Percentiles rank a stretch among this genome's conserved stretches.
These are phyloP conservation scores for Dione vanillae DNA, from an alignment of 2,888 invertebrate species.

Conservation along the genomic window DNA sequence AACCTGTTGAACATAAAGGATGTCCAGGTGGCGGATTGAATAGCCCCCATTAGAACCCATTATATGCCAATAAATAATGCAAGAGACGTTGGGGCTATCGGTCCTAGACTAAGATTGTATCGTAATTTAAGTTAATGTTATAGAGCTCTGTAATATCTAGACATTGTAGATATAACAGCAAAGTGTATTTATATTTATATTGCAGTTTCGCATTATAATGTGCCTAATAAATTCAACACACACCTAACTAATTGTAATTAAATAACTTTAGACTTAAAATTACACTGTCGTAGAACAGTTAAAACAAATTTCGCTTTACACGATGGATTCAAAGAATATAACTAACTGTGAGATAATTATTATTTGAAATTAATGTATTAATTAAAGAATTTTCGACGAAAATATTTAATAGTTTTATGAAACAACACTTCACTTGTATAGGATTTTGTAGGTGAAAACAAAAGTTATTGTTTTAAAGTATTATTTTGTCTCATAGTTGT, in stretches of 20 bases:
- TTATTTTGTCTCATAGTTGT: too few relatives aligned
- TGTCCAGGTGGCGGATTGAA: constrained; percentile 80
- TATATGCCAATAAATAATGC: constrained; percentile 82
- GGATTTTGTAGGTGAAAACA: too few relatives aligned
- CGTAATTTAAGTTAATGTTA: constrained; percentile 75
- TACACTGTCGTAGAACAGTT: too few relatives aligned
- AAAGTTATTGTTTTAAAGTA: too few relatives aligned
- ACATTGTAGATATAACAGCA: constrained; percentile 39
- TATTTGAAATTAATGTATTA: too few relatives aligned
- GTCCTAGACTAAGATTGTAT: constrained; percentile 64
- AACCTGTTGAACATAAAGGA: constrained; percentile 69
- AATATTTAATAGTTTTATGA: too few relatives aligned
- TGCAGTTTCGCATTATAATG: neutral
- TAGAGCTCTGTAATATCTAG: constrained; percentile 65
- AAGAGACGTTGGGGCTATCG: constrained; percentile 74
- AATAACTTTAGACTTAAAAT: too few relatives aligned
- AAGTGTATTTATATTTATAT: constrained; percentile 16
- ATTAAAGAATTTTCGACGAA: too few relatives aligned
- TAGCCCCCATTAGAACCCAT: constrained; percentile 82
- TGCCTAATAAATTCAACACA: neutral
- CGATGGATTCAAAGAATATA: too few relatives aligned
- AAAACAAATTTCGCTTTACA: too few relatives aligned
- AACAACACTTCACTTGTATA: too few relatives aligned
- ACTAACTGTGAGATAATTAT: too few relatives aligned
- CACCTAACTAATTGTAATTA: neutral